Evolutionary conservation across 2,888 invertebrate genomes (phyloP).

Genomic region (Deladenus siricidicola): DNA sequence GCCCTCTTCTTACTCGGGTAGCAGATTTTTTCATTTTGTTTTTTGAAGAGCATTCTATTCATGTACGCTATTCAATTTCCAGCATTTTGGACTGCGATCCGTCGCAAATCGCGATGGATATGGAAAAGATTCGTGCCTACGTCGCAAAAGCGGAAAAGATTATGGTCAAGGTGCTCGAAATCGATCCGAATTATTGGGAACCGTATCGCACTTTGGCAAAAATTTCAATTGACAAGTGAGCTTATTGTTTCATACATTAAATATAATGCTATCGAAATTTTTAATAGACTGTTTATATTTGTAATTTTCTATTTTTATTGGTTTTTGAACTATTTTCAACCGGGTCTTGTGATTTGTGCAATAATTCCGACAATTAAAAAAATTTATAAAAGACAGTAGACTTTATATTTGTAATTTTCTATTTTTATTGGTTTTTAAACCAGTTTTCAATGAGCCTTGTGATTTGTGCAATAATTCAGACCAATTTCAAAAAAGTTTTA

Average conservation of each 20-base stretch:
- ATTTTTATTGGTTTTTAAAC: too few relatives aligned
- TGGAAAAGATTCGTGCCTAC: neutral
- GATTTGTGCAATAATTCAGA: neutral
- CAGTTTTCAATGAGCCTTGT: neutral
- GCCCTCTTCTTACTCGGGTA: conserved; percentile 12
- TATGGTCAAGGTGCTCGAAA: conserved; percentile 14
- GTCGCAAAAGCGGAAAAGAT: neutral
- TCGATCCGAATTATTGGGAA: conserved; percentile 19
- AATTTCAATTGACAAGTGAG: conserved; percentile 7
- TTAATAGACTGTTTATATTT: too few relatives aligned
- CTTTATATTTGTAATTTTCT: too few relatives aligned
- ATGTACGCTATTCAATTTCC: neutral
- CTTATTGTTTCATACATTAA: too few relatives aligned
- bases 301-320: too few relatives aligned
- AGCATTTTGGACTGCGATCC: neutral
- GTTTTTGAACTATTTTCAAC: too few relatives aligned
- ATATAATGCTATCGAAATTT: too few relatives aligned
- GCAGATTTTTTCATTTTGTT: conserved; percentile 4
- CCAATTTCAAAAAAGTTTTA: too few relatives aligned
- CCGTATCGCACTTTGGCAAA: conserved; percentile 18
- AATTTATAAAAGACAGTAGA: too few relatives aligned
- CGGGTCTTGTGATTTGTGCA: too few relatives aligned
- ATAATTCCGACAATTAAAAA: too few relatives aligned
- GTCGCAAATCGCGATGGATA: neutral
- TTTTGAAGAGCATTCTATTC: neutral